phyloP scores from a whole-genome alignment of 2,888 invertebrate genomes.

The Cancer borealis region DNA sequence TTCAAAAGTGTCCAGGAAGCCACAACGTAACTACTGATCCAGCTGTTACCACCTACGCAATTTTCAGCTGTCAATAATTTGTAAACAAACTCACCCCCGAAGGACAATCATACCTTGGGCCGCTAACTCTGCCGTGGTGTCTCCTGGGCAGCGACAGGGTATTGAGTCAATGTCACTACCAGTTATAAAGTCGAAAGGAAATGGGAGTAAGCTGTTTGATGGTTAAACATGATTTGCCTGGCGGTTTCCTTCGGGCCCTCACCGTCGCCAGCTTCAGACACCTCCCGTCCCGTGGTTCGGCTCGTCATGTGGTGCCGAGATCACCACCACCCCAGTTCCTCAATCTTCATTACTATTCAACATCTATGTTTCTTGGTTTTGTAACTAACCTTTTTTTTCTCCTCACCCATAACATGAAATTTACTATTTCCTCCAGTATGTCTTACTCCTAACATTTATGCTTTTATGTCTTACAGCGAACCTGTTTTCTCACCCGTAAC shows the following conservation, averaged over 20 bases:
- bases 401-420: no score
- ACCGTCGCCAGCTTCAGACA: slow-evolving; percentile 32
- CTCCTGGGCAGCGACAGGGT: neutral
- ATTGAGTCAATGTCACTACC: neutral
- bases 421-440: no score
- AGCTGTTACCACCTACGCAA: slow-evolving; percentile 67
- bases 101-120: neutral
- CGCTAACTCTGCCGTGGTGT: neutral
- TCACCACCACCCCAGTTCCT: neutral
- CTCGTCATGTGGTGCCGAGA: neutral
- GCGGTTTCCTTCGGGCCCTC: neutral
- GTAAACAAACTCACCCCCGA: slow-evolving; percentile 59
- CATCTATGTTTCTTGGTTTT: no score
- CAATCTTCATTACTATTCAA: neutral
- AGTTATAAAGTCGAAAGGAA: neutral
- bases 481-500: neutral
- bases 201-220: neutral
- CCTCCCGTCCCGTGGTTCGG: neutral
- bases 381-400: no score
- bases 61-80: slow-evolving; percentile 71
- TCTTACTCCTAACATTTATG: neutral
- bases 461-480: neutral
- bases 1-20: neutral
- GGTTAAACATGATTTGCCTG: neutral
- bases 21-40: neutral